Percentiles rank a stretch among this genome's conserved stretches.
These are phyloP conservation scores for Cercocebus atys DNA, from an alignment of 2,113 vertebrate genomes.

Conservation along the genomic window DNA sequence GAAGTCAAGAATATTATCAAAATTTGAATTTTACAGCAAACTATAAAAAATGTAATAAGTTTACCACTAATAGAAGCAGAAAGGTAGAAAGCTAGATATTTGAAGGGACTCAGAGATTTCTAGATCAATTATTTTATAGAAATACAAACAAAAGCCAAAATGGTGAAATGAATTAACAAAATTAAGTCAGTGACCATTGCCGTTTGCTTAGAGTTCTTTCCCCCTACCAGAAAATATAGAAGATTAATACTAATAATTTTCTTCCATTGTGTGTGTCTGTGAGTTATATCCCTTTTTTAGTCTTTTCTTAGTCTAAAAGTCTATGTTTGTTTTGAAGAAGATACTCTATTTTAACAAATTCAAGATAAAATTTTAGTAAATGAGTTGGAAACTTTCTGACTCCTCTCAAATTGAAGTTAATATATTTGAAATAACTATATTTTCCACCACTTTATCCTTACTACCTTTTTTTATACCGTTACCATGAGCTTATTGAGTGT, in stretches of 20 bases:
- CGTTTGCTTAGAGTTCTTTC: not conserved
- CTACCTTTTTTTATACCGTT: not conserved
- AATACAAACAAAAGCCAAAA: not conserved
- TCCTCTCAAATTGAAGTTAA: not conserved
- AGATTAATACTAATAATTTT: not conserved
- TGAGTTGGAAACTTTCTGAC: not conserved
- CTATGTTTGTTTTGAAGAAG: not conserved
- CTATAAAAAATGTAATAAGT: not conserved
- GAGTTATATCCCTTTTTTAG: not conserved
- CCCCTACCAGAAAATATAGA: not conserved
- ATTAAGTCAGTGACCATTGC: not conserved
- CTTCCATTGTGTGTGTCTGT: not conserved
- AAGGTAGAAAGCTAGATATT: not conserved
- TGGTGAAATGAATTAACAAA: not conserved
- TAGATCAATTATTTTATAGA: not conserved
- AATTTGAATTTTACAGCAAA: not conserved
- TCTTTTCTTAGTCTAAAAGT: not conserved
- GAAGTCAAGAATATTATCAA: not conserved
- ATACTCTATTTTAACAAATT: not conserved
- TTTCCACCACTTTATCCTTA: not conserved
- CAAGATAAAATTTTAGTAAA: constrained; percentile 5
- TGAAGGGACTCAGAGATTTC: not conserved
- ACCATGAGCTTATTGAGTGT: not conserved
- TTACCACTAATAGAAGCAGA: not conserved
- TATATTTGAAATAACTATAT: not conserved